Evolutionary conservation across 2,113 vertebrate genomes (phyloP), one percentile per base, ranked within the genome.

Genomic region (Rhea pennata): DNA sequence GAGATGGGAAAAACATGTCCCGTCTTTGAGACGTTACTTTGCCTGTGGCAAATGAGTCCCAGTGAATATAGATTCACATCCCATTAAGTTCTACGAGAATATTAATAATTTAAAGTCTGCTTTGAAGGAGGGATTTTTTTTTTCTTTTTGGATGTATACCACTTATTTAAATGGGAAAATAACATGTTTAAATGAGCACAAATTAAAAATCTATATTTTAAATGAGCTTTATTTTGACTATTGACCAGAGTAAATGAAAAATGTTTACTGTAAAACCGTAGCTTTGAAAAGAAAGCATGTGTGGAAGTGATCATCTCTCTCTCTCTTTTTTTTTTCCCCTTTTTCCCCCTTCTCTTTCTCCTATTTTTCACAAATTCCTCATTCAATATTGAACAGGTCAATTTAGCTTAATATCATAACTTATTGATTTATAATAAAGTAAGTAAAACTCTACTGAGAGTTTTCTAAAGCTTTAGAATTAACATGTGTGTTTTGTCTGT

Each of bases 101-200:
- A 84, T 26, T 9, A 33, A n/a, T 53, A 80, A 44, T 40, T 83
- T 44, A 9, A 44, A 65, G 65, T 39, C 5, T 42, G 17, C 72
- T 8, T 7, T 12, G 15, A 67, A 0, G 2, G 39, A 62, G 9
- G 4, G 2, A 0, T 2, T 10, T n/a, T 1, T 23, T 23, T 71
- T 4, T 12, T 48, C 27, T 56, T 53, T 23, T 6, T 4, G 7
- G 15, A 39, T 3, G 11, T 10, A 8, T 48, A 4, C 19, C 3
- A 54, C 3, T 58, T 67, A 1, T 59, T 75, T 31, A 90, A 83
- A 82, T 3, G 2, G 5, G 21, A 65, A 92, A 50, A 13, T 21
- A 64, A 15, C 2, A 33, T 67, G 53, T 31, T 56, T 64, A 2
- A 3, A 31, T 39, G 5, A n/a, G 8, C 5, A 69, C 64, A 72